phyloP scores from a whole-genome alignment of 2,888 invertebrate genomes.

The Chymomyza caudatula region DNA sequence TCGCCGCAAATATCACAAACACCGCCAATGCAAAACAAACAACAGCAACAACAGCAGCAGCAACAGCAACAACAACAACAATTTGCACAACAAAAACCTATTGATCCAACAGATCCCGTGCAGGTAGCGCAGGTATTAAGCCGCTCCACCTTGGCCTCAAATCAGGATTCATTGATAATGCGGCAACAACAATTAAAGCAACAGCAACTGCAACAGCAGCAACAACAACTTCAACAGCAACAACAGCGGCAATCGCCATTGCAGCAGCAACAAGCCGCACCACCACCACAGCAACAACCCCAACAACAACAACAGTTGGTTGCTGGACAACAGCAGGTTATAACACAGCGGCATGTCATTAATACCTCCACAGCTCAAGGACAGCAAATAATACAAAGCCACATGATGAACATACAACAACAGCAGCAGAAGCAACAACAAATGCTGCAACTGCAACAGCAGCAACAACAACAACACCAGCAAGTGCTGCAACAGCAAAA shows the following conservation, averaged over 20 bases:
- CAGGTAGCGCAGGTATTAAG: constrained; percentile 77
- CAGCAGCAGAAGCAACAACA: constrained; percentile 71
- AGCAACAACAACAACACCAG: constrained; percentile 61
- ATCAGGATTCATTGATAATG: constrained; percentile 76
- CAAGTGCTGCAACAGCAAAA: constrained; percentile 44
- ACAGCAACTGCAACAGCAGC: constrained; percentile 67
- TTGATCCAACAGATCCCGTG: constrained; percentile 77
- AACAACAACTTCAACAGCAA: constrained; percentile 56
- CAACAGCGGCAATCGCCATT: constrained; percentile 53
- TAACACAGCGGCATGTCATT: constrained; percentile 76
- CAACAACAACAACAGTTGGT: constrained; percentile 22
- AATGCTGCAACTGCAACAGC: constrained; percentile 69
- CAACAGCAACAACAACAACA: constrained; percentile 66
- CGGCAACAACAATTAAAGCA: constrained; percentile 75
- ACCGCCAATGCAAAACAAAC: constrained; percentile 63
- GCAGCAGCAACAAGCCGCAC: constrained; percentile 50
- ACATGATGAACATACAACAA: constrained; percentile 75
- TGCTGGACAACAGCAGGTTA: constrained; percentile 66
- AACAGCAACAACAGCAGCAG: constrained; percentile 65
- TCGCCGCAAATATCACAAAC: constrained; percentile 73
- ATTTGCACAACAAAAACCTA: constrained; percentile 71
- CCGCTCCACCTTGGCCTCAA: constrained; percentile 75
- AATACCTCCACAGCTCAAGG: constrained; percentile 77
- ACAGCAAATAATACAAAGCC: constrained; percentile 78
- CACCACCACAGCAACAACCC: constrained; percentile 31